Base-by-base conservation (phyloP, 2,888 invertebrate genomes). In the Anoplius nigerrimus region DNA sequence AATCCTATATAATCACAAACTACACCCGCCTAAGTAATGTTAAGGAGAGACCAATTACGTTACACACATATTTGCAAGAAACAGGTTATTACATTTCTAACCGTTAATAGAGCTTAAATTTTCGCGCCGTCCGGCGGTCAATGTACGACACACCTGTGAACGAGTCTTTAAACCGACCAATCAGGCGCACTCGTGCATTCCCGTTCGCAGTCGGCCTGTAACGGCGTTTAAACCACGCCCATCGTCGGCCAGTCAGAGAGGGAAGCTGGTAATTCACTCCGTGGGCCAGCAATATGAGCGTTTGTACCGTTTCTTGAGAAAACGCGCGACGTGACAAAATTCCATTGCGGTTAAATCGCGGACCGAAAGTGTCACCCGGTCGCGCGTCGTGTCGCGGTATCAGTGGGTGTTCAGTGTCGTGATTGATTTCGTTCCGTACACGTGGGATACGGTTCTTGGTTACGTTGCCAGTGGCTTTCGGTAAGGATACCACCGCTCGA, bases 181-280 rank as follows among this genome's bases (percentile, higher is more conserved):
- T 75, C 2, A 34, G 5, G 16, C 51, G 43, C 20, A 8, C 8
- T 71, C 75, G 70, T 22, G 20, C 11, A 2, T 18, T 4, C 11
- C 71, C 82, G 82, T 55, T 5, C 1, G 8, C 2, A 2, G 13
- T 80, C 83, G 83, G 45, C 0, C 4, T 8, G 54, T 45, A 4
- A 51, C 79, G 76, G 52, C 20, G 45, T 11, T 16, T 78, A 83
- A 82, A 62, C 82, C 81, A 84, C 84, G 83, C 84, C 84, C 81
- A 80, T 77, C 58, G 69, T 34, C 55, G 70, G 64, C 55, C 60
- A 45, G 60, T 66, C 76, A 68, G 76, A 76, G 79, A 79, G 81
- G 83, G 84, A 81, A 80, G 80, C 79, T 80, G 81, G 79, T 76
- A 83, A 82, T 83, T 82, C 79, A 76, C 79, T 76, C 56, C 67